phyloP scores from a whole-genome alignment of 2,113 vertebrate genomes.

The Nettapus auritus region DNA sequence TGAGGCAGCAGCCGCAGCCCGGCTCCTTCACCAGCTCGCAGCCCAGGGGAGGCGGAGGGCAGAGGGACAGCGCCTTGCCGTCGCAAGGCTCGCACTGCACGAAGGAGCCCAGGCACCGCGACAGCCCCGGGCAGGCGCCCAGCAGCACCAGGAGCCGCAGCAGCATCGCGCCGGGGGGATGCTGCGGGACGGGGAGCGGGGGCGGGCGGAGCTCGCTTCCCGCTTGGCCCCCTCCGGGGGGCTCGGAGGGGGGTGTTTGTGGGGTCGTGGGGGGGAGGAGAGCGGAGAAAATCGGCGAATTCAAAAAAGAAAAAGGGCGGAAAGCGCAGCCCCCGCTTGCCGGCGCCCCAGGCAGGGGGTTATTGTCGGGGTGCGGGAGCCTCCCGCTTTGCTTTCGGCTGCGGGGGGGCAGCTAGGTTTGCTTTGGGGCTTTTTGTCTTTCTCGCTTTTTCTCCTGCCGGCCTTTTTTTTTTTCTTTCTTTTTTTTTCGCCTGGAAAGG shows the following conservation, averaged over 20 bases:
- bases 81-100: slow-evolving; percentile 98
- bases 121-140: slow-evolving; percentile 83
- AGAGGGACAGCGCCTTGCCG: slow-evolving; percentile 94
- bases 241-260: too few relatives aligned
- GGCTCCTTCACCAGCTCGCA: slow-evolving; percentile 98
- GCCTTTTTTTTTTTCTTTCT: not conserved
- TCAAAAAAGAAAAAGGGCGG: not conserved
- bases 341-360: not conserved
- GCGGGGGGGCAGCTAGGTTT: not conserved
- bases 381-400: slow-evolving; percentile 4
- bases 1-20: slow-evolving; percentile 97
- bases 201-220: not conserved
- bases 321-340: not conserved
- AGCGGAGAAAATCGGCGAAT: not conserved
- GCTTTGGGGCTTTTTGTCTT: not conserved
- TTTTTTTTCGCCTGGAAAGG: not conserved
- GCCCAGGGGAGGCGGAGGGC: slow-evolving; percentile 89
- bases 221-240: not conserved
- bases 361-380: not conserved
- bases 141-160: slow-evolving; percentile 84
- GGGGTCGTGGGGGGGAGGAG: not conserved
- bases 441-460: not conserved
- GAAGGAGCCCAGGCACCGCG: slow-evolving; percentile 88
- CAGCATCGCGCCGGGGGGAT: slow-evolving; percentile 80
- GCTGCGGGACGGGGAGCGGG: slow-evolving; percentile 6